Conservation (phyloP, 2,797 vertebrate species). For the Neomorphus geoffroyi region DNA sequence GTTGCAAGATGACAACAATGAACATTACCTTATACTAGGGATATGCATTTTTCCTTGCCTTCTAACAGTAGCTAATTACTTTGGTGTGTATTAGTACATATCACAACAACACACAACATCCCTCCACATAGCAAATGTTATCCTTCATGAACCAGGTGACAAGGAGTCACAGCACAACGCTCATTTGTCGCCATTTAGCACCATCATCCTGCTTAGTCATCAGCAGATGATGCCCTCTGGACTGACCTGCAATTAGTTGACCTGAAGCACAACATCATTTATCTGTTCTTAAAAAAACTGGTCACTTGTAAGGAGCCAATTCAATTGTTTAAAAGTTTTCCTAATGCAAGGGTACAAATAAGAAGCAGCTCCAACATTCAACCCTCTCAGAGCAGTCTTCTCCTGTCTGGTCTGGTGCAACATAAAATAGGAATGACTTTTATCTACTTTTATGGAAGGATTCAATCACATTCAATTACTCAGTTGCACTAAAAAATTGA, state of each 20-base stretch:
- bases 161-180: neutral
- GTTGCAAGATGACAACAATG: neutral
- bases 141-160: neutral
- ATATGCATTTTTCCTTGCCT: neutral
- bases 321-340: neutral
- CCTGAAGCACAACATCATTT: neutral
- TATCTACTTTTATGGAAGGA: neutral
- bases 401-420: neutral
- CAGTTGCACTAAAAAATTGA: neutral
- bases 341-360: neutral
- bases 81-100: rapidly evolving
- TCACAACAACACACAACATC: neutral
- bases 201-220: neutral
- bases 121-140: neutral
- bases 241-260: neutral
- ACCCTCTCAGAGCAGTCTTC: neutral
- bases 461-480: neutral
- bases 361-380: neutral
- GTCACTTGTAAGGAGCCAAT: neutral
- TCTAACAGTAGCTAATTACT: neutral
- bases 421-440: neutral
- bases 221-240: neutral
- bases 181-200: neutral
- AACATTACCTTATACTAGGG: neutral
- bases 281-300: neutral